Percentiles rank a stretch among this genome's conserved stretches.
These are phyloP conservation scores for Galago senegalensis DNA, from an alignment of 2,797 vertebrate species.

Conservation along the genomic window DNA sequence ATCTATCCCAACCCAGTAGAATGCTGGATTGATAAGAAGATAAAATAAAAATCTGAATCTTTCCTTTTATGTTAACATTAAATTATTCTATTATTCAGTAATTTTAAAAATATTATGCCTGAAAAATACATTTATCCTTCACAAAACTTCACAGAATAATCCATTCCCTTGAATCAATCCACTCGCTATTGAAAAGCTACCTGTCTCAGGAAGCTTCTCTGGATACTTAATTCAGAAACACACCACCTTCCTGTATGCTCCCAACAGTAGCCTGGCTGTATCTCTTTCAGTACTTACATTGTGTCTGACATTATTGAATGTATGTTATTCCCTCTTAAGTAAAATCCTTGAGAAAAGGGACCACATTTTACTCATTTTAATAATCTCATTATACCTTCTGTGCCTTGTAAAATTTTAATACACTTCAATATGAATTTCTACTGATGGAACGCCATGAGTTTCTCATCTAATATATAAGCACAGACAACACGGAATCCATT, in stretches of 20 bases:
- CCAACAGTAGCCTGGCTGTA: neutral
- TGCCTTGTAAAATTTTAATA: conserved; percentile 60
- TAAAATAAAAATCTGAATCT: neutral
- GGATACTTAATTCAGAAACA: conserved; percentile 30
- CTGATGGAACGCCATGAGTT: neutral
- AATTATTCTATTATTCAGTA: neutral
- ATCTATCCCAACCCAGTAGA: neutral
- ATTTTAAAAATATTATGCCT: neutral
- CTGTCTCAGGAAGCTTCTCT: neutral
- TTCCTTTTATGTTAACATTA: neutral
- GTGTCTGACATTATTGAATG: conserved; percentile 22
- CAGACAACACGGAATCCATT: neutral
- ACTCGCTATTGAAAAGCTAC: neutral
- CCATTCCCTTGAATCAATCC: neutral
- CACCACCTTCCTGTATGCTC: neutral
- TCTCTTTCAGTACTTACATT: neutral
- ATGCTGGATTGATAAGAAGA: neutral
- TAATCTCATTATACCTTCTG: conserved; percentile 49
- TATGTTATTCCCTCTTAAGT: conserved; percentile 29
- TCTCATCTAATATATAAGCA: conserved; percentile 51
- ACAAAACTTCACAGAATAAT: neutral
- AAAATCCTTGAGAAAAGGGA: conserved; percentile 52
- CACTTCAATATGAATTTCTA: conserved; percentile 45
- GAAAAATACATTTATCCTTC: neutral
- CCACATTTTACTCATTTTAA: conserved; percentile 64